These are phyloP conservation scores for Eulacestoma nigropectus DNA, from an alignment of 2,113 vertebrate species.

Conservation along the genomic window DNA sequence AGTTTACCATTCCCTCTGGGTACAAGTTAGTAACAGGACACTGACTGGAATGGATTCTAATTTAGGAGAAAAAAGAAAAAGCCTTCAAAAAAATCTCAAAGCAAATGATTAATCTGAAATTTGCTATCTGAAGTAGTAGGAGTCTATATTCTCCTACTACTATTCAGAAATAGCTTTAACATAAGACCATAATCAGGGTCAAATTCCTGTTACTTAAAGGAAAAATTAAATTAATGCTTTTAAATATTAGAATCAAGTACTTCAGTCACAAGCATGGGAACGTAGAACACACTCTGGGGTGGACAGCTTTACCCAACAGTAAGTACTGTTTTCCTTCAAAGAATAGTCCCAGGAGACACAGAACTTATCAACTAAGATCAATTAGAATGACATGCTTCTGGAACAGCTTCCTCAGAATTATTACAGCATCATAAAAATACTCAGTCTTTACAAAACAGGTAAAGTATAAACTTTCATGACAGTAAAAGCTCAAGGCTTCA, in stretches of 20 bases:
- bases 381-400: background rate
- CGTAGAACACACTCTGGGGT: background rate
- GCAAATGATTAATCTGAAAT: background rate
- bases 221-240: background rate
- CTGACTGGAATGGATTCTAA: background rate
- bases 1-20: background rate
- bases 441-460: background rate
- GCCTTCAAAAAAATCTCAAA: background rate
- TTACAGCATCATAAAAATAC: background rate
- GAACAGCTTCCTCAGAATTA: background rate
- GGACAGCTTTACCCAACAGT: background rate
- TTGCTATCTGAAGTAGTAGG: no score
- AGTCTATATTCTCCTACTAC: background rate
- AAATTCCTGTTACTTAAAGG: background rate
- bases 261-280: background rate
- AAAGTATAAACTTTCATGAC: slow-evolving; percentile 6
- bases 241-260: background rate
- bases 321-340: background rate
- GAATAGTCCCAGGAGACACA: background rate
- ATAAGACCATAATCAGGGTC: background rate
- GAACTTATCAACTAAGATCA: background rate
- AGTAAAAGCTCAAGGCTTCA: slow-evolving; percentile 32
- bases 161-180: background rate
- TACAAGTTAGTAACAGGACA: background rate
- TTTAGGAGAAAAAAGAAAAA: background rate